Base-by-base conservation (phyloP, 2,113 vertebrate species). In the Colinus virginianus region DNA sequence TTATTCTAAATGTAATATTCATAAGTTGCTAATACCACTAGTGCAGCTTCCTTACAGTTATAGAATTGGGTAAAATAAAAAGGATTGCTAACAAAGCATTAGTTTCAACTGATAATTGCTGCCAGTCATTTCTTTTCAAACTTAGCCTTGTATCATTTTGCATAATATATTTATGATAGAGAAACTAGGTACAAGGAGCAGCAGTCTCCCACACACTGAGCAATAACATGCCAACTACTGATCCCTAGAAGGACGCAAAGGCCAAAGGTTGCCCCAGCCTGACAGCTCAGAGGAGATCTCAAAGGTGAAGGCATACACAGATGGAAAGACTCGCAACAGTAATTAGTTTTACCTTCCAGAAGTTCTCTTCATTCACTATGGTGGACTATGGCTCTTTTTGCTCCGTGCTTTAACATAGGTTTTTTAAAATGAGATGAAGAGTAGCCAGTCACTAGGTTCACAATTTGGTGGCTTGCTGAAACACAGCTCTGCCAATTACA, bases 221-320 rank as follows among this genome's bases (percentile, higher is more conserved):
- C 15, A 16, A 28, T 25, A 53, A 2, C 2, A 5, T 59, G 3
- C 56, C 42, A 77, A 0, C 17, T 38, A 55, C 16, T 4, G 64
- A 8, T 9, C 30, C 76, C 53, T 22, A n/a, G 20, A 13, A 82
- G 34, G 13, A 80, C 23, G 17, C 2, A 3, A 11, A n/a, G 13
- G 16, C 7, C 55, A 1, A n/a, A 17, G 36, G 5, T 21, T 69
- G 16, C 38, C 77, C 46, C 42, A n/a, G 5, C 30, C 26, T 6
- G 14, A 74, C 21, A 74, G 79, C 20, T 11, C 40, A 90, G 53
- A 61, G 16, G 76, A 56, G 34, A 68, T 12, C 23, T 11, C 10
- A 1, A 28, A 36, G 3, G 0, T 0, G 0, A 79, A 32, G 2
- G 8, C 19, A 32, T 9, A n/a, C 30, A 67, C 6, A 14, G 51